phyloP scores from a whole-genome alignment of 2,113 vertebrate genomes.

The Vanacampus margaritifer region DNA sequence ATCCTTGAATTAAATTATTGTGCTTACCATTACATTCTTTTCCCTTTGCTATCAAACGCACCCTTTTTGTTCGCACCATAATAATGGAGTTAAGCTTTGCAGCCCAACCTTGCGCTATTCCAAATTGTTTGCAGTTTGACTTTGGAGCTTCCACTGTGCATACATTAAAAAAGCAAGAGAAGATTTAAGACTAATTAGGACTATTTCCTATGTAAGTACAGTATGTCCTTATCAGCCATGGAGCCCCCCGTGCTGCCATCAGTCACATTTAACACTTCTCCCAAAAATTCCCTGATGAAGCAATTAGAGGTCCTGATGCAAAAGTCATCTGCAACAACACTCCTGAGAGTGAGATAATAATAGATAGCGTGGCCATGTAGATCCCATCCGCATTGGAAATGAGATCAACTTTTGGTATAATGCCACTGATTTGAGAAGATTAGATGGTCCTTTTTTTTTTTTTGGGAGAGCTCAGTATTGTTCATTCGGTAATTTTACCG shows the following conservation, averaged over 20 bases:
- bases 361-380: slow-evolving; percentile 18
- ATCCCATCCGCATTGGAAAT: slow-evolving; percentile 26
- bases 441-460: slow-evolving; percentile 15
- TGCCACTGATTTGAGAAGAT: slow-evolving; percentile 14
- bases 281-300: slow-evolving; percentile 42
- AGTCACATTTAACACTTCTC: slow-evolving; percentile 39
- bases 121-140: background rate
- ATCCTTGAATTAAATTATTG: no score
- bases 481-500: no score
- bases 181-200: background rate
- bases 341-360: slow-evolving; percentile 18
- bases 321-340: slow-evolving; percentile 44
- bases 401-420: slow-evolving; percentile 18
- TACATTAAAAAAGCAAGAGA: background rate
- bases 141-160: background rate
- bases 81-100: background rate
- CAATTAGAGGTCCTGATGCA: slow-evolving; percentile 46
- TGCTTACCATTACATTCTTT: background rate
- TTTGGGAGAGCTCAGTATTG: no score
- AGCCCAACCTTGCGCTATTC: background rate
- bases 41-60: background rate
- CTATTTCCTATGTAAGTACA: slow-evolving; percentile 7
- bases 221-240: slow-evolving; percentile 11
- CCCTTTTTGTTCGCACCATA: no score
- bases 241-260: slow-evolving; percentile 23